Evolutionary conservation across 2,888 invertebrate species (phyloP).

Genomic region (Xiphydria camelus): DNA sequence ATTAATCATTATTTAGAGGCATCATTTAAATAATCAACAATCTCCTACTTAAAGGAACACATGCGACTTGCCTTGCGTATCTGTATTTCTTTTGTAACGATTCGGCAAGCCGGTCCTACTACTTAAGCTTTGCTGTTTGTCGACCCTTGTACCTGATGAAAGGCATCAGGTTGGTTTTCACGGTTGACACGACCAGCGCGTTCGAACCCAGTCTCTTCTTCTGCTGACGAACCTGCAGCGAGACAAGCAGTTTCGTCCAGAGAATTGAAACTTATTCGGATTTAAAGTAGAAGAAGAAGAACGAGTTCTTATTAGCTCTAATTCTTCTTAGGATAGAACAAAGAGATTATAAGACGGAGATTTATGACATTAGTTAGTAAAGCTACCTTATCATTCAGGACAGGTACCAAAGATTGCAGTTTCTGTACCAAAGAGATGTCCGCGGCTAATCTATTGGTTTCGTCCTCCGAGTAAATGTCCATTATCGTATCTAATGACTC

Average conservation of each 20-base stretch:
- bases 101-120: too few species aligned
- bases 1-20: too few species aligned
- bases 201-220: slow-evolving; percentile 70
- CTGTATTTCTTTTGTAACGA: too few species aligned
- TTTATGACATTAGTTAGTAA: neutral
- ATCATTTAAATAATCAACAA: too few species aligned
- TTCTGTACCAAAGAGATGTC: slow-evolving; percentile 69
- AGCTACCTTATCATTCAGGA: slow-evolving; percentile 69
- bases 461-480: slow-evolving; percentile 78
- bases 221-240: slow-evolving; percentile 66
- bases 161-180: slow-evolving; percentile 69
- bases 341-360: too few species aligned
- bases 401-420: slow-evolving; percentile 63
- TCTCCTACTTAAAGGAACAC: too few species aligned
- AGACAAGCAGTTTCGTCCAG: slow-evolving; percentile 14
- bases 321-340: too few species aligned
- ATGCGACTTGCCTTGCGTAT: too few species aligned
- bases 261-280: too few species aligned
- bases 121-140: slow-evolving; percentile 43
- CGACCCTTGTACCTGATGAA: slow-evolving; percentile 72
- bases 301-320: too few species aligned
- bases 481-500: slow-evolving; percentile 76
- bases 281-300: too few species aligned
- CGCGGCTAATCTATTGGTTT: slow-evolving; percentile 67
- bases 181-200: slow-evolving; percentile 71